Conservation (phyloP, 2,797 vertebrate species). For the Amniataba percoides region DNA sequence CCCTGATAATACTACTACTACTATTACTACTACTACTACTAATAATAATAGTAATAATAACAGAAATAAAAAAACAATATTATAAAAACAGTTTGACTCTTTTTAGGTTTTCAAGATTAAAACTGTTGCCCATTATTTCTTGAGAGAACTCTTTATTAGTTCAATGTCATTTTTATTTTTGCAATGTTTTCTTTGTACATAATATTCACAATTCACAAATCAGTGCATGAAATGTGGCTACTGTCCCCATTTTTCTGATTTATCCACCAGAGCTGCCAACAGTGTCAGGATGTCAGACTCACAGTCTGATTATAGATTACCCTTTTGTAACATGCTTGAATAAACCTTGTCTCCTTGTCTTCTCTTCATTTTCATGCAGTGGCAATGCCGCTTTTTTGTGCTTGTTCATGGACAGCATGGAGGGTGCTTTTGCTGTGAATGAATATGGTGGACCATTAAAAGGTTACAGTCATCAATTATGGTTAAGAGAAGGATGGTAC, state of each 20-base stretch:
- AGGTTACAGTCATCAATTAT: conserved; percentile 91
- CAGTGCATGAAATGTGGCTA: conserved; percentile 33
- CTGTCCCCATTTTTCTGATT: conserved; percentile 74
- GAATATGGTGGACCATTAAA: conserved; percentile 86
- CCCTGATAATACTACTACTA: no score
- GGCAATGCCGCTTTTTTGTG: conserved; percentile 52
- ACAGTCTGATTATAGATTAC: conserved; percentile 79
- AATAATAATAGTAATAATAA: background rate
- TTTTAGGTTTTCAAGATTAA: background rate
- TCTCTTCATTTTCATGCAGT: conserved; percentile 62
- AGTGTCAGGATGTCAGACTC: conserved; percentile 68
- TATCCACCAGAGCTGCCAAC: conserved; percentile 58
- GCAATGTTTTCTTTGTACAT: conserved; percentile 28
- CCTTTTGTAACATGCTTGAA: conserved; percentile 75
- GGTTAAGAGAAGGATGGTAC: conserved; percentile 85
- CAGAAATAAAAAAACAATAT: background rate
- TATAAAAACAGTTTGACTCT: background rate
- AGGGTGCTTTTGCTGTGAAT: conserved; percentile 81
- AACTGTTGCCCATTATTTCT: conserved; percentile 5
- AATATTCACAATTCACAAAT: conserved; percentile 51
- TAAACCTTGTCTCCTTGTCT: conserved; percentile 68
- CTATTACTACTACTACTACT: no score
- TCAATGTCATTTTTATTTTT: conserved; percentile 23
- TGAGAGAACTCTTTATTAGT: conserved; percentile 44
- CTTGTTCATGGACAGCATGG: conserved; percentile 62